Evolutionary conservation across 1,140 invertebrate genomes (phyloP).

Genomic region (Daktulosphaira vitifoliae): DNA sequence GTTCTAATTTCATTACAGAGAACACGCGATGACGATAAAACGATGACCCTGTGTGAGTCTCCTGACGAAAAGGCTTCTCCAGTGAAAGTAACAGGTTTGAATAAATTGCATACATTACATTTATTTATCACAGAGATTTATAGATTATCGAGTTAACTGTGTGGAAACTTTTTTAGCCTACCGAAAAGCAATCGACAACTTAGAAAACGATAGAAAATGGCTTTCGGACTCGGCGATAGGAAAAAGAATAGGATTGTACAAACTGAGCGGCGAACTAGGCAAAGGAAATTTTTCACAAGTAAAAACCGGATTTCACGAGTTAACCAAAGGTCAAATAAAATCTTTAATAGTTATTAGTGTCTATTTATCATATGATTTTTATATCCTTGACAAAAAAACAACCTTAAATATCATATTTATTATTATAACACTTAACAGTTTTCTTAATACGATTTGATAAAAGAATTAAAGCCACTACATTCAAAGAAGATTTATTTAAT

Average conservation of each 20-base stretch:
- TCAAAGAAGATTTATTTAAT: too few relatives aligned
- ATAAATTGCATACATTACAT: too few relatives aligned
- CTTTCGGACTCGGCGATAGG: slow-evolving; percentile 55
- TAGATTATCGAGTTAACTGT: slow-evolving; percentile 5
- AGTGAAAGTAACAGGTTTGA: slow-evolving; percentile 10
- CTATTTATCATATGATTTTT: too few relatives aligned
- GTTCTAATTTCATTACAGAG: too few relatives aligned
- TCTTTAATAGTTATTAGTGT: too few relatives aligned
- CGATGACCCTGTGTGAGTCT: slow-evolving; percentile 25
- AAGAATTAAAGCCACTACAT: too few relatives aligned
- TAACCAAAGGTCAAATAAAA: slow-evolving; percentile 63
- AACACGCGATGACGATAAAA: slow-evolving; percentile 16
- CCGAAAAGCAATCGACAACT: slow-evolving; percentile 38
- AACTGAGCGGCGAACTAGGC: slow-evolving; percentile 62
- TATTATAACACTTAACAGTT: too few relatives aligned
- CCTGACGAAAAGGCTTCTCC: slow-evolving; percentile 18
- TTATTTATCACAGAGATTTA: too few relatives aligned
- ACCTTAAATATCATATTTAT: too few relatives aligned
- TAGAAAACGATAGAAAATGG: slow-evolving; percentile 43
- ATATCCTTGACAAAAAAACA: too few relatives aligned
- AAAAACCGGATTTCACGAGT: slow-evolving; percentile 70
- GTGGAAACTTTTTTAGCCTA: slow-evolving; percentile 39
- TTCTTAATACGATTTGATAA: too few relatives aligned
- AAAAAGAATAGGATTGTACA: slow-evolving; percentile 59
- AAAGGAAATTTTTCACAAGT: slow-evolving; percentile 85